Conservation (phyloP, 2,888 invertebrate species). For the Saturnia japonica region DNA sequence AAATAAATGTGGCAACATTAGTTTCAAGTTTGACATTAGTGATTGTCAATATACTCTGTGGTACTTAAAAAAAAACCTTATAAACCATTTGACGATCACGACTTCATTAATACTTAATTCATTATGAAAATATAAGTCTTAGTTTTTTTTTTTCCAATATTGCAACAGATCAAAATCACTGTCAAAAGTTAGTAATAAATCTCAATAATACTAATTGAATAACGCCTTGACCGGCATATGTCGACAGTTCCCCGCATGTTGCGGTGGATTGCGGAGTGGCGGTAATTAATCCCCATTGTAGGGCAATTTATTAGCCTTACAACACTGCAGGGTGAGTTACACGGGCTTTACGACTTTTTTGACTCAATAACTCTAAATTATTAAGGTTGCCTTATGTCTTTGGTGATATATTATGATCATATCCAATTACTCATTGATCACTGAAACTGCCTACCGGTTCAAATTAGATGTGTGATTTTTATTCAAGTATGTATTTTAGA, state of each 20-base stretch:
- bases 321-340: constrained; percentile 3
- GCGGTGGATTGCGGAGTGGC: not conserved
- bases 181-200: not conserved
- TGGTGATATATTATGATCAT: not conserved
- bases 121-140: too few relatives aligned
- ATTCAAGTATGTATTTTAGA: not conserved
- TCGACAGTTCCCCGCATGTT: not conserved
- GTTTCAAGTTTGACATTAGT: too few relatives aligned
- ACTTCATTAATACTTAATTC: too few relatives aligned
- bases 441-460: too few relatives aligned
- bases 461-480: too few relatives aligned
- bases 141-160: not conserved
- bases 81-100: too few relatives aligned
- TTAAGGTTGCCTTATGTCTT: not conserved
- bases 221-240: not conserved
- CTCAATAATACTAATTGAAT: not conserved
- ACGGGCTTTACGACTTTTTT: not conserved
- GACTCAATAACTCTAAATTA: constrained; percentile 2
- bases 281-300: constrained; percentile 3
- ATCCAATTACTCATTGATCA: not conserved
- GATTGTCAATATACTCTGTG: too few relatives aligned
- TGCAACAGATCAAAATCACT: not conserved
- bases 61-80: too few relatives aligned
- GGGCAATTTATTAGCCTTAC: not conserved
- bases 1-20: too few relatives aligned